Base-by-base conservation (phyloP, 2,797 vertebrate genomes). In the Smutsia gigantea region DNA sequence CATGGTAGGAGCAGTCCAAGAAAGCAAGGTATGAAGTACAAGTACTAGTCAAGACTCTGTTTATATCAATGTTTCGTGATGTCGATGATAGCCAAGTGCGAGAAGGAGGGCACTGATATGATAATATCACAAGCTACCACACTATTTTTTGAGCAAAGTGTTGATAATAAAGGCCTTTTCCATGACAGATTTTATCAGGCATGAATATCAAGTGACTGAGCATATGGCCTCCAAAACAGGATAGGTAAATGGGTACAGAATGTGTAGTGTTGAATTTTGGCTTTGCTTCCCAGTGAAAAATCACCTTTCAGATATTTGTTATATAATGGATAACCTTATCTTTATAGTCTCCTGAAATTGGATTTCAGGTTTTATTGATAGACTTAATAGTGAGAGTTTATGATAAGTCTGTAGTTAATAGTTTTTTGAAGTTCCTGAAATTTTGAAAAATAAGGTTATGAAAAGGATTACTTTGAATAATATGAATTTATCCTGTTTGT, bases 311-410 rank as follows among this genome's bases (percentile, higher is more conserved):
- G 93, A 49, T 13, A 59, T 34, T 2, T 95, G 72, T 57, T 71
- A 55, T 74, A 78, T 88, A 90, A 93, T 93, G 83, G 61, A 83
- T 96, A 96, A 87, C 51, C 34, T 96, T 91, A 96, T 93, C 77
- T 95, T 95, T 93, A 89, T 31, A 66, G 34, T 84, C 87, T 93
- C 96, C 93, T 75, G 18, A 94, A 95, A 84, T 81, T 91, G 79
- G 31, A 93, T 90, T 95, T 93, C 59, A 81, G 49, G 18, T 87
- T 94, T 95, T 97, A 92, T 92, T 93, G 92, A 95, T 69, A 75
- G 23, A 87, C 39, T 88, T 96, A 74, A 90, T 77, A 95, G 23
- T 68, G 13, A 79, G 39, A 72, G 7, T 83, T 51, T 92, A 93
- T 61, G 34, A 94, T 86, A 92, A 97, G 91, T 89, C n/a, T 79